phyloP scores from a whole-genome alignment of 2,113 vertebrate species.

The Engraulis encrasicolus region DNA sequence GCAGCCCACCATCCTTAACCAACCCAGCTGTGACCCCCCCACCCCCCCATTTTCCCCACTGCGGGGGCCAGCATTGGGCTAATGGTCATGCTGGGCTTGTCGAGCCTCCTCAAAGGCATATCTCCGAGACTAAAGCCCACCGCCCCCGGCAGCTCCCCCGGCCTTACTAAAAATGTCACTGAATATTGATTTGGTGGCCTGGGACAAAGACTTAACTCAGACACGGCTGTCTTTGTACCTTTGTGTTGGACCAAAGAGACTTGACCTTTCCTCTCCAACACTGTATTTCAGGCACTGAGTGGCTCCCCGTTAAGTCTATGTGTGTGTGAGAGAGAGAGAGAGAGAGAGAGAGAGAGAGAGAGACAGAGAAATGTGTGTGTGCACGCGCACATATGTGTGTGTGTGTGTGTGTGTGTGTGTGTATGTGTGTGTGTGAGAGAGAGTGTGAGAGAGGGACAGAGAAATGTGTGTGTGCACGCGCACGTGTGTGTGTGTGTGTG shows the following conservation, averaged over 20 bases:
- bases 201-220: constrained; percentile 66
- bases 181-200: constrained; percentile 71
- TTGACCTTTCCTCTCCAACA: constrained; percentile 58
- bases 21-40: constrained; percentile 43
- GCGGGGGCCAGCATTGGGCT: constrained; percentile 65
- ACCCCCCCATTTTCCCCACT: constrained; percentile 44
- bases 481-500: too few relatives aligned
- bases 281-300: constrained; percentile 26
- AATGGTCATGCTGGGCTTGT: constrained; percentile 72
- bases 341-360: too few relatives aligned
- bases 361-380: too few relatives aligned
- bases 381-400: too few relatives aligned
- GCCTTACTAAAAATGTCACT: constrained; percentile 74
- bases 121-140: constrained; percentile 54
- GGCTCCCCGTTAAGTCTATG: constrained; percentile 61
- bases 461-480: too few relatives aligned
- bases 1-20: too few relatives aligned
- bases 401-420: too few relatives aligned
- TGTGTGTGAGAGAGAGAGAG: too few relatives aligned
- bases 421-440: too few relatives aligned
- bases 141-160: constrained; percentile 48
- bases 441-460: too few relatives aligned
- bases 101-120: constrained; percentile 62
- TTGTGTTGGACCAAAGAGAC: constrained; percentile 53
- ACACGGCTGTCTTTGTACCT: constrained; percentile 64